phyloP scores from a whole-genome alignment of 2,113 vertebrate species.

The Speoplatyrhinus poulsoni region DNA sequence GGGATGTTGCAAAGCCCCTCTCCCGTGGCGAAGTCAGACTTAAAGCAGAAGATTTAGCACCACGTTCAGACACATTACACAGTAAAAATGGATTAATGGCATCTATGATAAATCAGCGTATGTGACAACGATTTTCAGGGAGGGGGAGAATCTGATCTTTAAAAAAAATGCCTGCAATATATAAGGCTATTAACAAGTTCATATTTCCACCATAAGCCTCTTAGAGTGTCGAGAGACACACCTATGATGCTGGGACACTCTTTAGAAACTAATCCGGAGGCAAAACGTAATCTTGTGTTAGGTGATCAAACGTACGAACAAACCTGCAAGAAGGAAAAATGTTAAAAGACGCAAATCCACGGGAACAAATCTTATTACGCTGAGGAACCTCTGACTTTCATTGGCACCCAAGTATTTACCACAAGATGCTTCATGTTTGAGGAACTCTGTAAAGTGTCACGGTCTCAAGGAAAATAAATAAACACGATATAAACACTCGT shows the following conservation, averaged over 20 bases:
- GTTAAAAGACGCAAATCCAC: conserved; percentile 72
- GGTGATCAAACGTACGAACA: conserved; percentile 76
- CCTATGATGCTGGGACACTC: conserved; percentile 70
- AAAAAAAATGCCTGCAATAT: conserved; percentile 48
- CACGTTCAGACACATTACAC: conserved; percentile 63
- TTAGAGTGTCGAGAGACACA: conserved; percentile 75
- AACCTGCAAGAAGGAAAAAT: conserved; percentile 68
- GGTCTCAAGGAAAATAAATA: conserved; percentile 21
- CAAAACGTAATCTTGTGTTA: conserved; percentile 73
- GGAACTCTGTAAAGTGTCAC: conserved; percentile 52
- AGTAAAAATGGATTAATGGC: conserved; percentile 67
- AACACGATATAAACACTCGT: conserved; percentile 14
- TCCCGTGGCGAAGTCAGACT: conserved; percentile 54
- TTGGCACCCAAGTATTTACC: conserved; percentile 45
- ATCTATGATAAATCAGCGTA: conserved; percentile 64
- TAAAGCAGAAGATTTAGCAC: conserved; percentile 56
- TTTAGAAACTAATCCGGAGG: conserved; percentile 69
- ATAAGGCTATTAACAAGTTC: conserved; percentile 72
- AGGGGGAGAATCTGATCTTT: conserved; percentile 60
- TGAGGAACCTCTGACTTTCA: conserved; percentile 50
- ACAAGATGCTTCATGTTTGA: conserved; percentile 16
- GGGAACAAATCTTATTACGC: conserved; percentile 78
- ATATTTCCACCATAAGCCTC: conserved; percentile 74
- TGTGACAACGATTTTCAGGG: conserved; percentile 54
- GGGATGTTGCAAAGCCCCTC: conserved; percentile 55